Base-by-base conservation (phyloP, 2,113 vertebrate species). In the Pomatostomus ruficeps region DNA sequence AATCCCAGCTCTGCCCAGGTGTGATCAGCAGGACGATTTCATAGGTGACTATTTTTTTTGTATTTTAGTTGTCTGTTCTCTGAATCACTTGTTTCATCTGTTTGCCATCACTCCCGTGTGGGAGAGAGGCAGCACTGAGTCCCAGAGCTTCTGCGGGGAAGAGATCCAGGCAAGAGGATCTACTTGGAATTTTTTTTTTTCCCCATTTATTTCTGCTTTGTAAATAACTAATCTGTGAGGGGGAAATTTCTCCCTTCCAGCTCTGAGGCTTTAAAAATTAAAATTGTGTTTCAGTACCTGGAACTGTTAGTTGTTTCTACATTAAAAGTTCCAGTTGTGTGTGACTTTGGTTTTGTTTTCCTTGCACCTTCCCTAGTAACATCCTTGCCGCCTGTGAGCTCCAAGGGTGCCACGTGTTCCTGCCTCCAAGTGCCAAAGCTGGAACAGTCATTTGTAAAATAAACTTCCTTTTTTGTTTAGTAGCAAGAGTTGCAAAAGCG, bases 341-440 rank as follows among this genome's bases (percentile, higher is more conserved):
- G 11, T 46, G 38, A 35, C 14, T 66, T 83, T 8, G 20, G 33
- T 58, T 2, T 1, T 6, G 12, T 40, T 28, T 59, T 54, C 18
- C 14, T 26, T 66, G 22, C 8, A 22, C 6, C 66, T 62, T 33
- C 28, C 7, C 12, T 23, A 10, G 11, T 25, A 28, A 0, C 12
- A 0, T 43, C 36, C 24, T 42, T 46, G 17, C n/a, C 8, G 6
- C 7, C 6, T 46, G 29, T 7, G 54, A 70, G 48, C 42, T 29
- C 40, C 1, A 1, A 57, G 49, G n/a, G 21, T 2, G 0, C 78
- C 23, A 14, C 0, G 0, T 18, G 20, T 75, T 49, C 68, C 45
- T 67, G 48, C 70, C 66, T 70, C 59, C 31, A 15, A 14, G 17
- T 40, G n/a, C 84, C 61, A 38, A 51, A 35, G 45, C 29, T 20